Percentiles rank a stretch among this genome's conserved stretches.
These are phyloP conservation scores for Narcine bancroftii DNA, from an alignment of 2,113 vertebrate species.

Conservation along the genomic window DNA sequence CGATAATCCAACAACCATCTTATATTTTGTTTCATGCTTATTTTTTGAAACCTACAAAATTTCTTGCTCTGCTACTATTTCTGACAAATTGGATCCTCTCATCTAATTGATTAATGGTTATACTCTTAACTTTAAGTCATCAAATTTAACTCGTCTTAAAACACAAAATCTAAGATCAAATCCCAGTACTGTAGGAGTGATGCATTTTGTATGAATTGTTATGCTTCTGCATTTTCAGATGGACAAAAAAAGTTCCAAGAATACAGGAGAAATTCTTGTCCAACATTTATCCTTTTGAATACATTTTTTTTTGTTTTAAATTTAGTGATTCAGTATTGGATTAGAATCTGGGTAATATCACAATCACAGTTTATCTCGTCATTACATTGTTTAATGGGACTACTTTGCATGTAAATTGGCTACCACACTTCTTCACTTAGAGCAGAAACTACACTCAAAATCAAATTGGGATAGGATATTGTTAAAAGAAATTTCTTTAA, in stretches of 20 bases:
- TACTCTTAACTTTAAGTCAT: too few species aligned
- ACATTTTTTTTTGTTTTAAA: too few species aligned
- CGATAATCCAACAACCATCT: background rate
- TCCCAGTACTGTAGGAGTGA: background rate
- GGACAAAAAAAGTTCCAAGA: background rate
- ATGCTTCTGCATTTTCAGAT: background rate
- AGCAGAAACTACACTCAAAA: background rate
- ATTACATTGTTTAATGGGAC: background rate
- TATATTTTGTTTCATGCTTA: background rate
- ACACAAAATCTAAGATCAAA: background rate
- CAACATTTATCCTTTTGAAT: background rate
- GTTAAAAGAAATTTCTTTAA: background rate
- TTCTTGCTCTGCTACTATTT: background rate
- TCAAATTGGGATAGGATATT: background rate
- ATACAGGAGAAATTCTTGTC: background rate
- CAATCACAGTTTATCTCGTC: background rate
- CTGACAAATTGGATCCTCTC: background rate
- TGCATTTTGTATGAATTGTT: background rate
- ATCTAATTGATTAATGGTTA: background rate
- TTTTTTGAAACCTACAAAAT: background rate
- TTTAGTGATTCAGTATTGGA: too few species aligned
- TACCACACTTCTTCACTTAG: background rate
- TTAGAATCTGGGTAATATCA: background rate
- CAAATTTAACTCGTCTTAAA: too few species aligned
- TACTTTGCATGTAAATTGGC: background rate